Conservation (phyloP, 2,888 invertebrate species). For the Cephus runcator region DNA sequence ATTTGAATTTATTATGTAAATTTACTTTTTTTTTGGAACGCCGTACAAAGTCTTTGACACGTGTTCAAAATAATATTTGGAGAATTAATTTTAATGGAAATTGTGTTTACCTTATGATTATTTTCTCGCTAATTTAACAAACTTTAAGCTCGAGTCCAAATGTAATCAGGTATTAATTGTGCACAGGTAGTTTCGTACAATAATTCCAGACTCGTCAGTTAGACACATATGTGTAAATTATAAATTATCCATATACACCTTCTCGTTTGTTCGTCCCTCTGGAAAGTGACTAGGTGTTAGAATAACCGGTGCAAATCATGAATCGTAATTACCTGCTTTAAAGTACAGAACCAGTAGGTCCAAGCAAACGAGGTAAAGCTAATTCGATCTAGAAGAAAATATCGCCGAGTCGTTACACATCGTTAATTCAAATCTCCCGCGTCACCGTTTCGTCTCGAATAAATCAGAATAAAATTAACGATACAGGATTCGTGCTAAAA, state of each 20-base stretch:
- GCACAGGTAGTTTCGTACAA: not conserved
- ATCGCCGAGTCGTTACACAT: not conserved
- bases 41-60: not conserved
- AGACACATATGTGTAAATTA: slow-evolving; percentile 36
- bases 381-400: not conserved
- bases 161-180: not conserved
- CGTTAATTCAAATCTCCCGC: not conserved
- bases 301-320: slow-evolving; percentile 47
- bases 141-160: not conserved
- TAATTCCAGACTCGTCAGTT: not conserved
- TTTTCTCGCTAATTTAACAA: not conserved
- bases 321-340: slow-evolving; percentile 53
- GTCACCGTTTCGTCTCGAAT: not conserved
- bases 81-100: not conserved
- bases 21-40: not conserved
- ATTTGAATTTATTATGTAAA: not conserved
- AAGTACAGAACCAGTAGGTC: slow-evolving; percentile 17
- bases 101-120: not conserved
- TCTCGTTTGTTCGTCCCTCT: slow-evolving; percentile 42
- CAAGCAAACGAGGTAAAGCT: not conserved
- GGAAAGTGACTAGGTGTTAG: slow-evolving; percentile 34
- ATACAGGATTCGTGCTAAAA: not conserved
- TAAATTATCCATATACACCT: slow-evolving; percentile 39
- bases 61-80: not conserved
- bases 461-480: not conserved